A percentile compares a stretch with the other conserved stretches of the same genome.
phyloP scores from a whole-genome alignment of 1,140 invertebrate genomes.

The Frieseomelitta varia region DNA sequence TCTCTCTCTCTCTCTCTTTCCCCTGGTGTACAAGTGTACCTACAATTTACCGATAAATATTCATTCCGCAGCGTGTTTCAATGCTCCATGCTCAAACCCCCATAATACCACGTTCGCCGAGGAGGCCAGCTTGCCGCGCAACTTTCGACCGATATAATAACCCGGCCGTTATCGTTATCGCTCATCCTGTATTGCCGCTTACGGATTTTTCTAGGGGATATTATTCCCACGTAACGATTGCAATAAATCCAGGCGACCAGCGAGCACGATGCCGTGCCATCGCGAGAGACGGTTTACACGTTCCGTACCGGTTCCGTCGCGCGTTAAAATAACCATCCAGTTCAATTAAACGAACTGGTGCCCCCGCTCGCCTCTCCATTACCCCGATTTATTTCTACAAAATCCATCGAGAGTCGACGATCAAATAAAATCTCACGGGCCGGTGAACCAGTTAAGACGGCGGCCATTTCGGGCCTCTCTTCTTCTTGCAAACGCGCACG shows the following conservation, averaged over 20 bases:
- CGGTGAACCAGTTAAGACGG: neutral
- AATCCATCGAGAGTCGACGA: neutral
- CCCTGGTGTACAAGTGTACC: neutral
- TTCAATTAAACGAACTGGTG: conserved; percentile 18
- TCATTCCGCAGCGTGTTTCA: neutral
- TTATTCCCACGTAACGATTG: conserved; percentile 32
- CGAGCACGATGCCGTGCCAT: neutral
- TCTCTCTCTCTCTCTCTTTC: no score
- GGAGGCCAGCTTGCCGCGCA: conserved; percentile 11
- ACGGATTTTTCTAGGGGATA: conserved; percentile 14
- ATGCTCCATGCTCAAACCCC: neutral
- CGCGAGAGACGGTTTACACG: neutral
- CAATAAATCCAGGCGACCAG: conserved; percentile 22
- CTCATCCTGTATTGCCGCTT: conserved; percentile 30
- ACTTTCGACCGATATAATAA: conserved; percentile 27
- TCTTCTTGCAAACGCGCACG: neutral
- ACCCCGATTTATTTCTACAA: conserved; percentile 13
- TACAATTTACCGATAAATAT: conserved; percentile 24
- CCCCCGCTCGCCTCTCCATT: no score
- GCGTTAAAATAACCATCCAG: conserved; percentile 27
- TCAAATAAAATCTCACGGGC: neutral
- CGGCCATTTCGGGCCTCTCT: neutral
- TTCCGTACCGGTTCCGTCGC: conserved; percentile 30
- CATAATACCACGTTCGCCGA: conserved; percentile 1
- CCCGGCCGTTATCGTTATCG: conserved; percentile 34